phyloP scores from a whole-genome alignment of 1,140 invertebrate species.

The Cydia fagiglandana region DNA sequence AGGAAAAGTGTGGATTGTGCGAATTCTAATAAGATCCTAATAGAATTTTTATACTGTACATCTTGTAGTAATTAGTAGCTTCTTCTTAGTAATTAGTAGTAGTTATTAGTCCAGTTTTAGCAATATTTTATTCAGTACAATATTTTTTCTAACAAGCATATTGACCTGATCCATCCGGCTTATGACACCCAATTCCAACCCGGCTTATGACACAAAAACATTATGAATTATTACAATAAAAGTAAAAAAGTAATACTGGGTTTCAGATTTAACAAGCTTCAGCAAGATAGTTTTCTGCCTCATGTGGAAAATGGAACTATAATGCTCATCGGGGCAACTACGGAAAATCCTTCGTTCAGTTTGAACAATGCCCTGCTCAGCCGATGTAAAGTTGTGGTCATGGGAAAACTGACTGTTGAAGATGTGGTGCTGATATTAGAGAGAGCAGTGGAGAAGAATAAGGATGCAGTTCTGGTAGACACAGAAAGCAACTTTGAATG shows the following conservation, averaged over 20 bases:
- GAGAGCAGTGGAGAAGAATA: slow-evolving; percentile 77
- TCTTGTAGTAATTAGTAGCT: neutral
- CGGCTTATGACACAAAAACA: too few species aligned
- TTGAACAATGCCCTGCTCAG: slow-evolving; percentile 90
- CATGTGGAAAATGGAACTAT: slow-evolving; percentile 91
- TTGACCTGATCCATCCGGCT: neutral
- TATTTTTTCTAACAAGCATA: too few species aligned
- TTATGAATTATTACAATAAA: slow-evolving; percentile 6
- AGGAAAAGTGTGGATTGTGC: neutral
- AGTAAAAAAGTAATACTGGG: slow-evolving; percentile 22
- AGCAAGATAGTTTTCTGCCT: slow-evolving; percentile 89
- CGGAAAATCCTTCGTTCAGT: slow-evolving; percentile 93
- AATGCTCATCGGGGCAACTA: slow-evolving; percentile 91
- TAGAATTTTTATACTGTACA: neutral
- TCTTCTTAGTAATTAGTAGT: too few species aligned
- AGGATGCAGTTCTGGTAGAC: slow-evolving; percentile 51
- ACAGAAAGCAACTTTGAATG: slow-evolving; percentile 37
- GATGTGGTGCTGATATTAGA: slow-evolving; percentile 83
- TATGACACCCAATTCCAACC: too few species aligned
- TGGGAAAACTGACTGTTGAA: slow-evolving; percentile 84
- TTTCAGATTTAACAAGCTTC: slow-evolving; percentile 88
- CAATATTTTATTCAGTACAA: too few species aligned
- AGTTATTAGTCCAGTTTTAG: too few species aligned
- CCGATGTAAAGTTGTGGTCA: slow-evolving; percentile 86
- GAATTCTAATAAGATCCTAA: neutral